phyloP scores from a whole-genome alignment of 1,140 invertebrate species.

The Drosophila bipectinata region DNA sequence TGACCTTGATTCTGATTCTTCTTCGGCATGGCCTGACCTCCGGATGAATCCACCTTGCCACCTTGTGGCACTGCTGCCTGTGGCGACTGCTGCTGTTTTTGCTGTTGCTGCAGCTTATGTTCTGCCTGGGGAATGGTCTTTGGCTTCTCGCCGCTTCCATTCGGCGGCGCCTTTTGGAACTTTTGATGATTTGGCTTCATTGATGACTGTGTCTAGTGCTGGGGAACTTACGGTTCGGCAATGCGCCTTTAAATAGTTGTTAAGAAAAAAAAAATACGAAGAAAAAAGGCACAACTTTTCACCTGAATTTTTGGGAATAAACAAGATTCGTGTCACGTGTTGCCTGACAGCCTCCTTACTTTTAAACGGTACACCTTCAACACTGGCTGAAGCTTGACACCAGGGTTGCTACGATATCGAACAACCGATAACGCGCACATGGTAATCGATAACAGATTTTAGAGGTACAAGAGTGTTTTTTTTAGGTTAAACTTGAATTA shows the following conservation, averaged over 20 bases:
- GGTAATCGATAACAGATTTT: no score
- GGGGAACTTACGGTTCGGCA: neutral
- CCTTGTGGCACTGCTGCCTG: no score
- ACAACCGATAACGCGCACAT: neutral
- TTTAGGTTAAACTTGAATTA: no score
- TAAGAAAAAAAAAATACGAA: neutral
- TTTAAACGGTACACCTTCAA: neutral
- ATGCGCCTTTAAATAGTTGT: neutral
- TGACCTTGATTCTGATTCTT: no score
- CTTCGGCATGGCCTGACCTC: no score
- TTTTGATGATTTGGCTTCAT: slow-evolving; percentile 18
- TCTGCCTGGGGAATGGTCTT: neutral
- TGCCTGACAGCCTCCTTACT: slow-evolving; percentile 1
- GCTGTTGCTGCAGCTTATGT: neutral
- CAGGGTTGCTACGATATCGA: neutral
- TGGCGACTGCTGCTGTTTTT: neutral
- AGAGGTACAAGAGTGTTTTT: no score
- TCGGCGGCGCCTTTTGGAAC: slow-evolving; percentile 1
- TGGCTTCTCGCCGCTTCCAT: neutral
- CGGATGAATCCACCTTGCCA: no score
- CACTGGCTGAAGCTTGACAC: neutral
- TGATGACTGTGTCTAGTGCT: neutral
- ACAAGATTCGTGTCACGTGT: neutral
- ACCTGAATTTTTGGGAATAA: neutral
- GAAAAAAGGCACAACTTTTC: neutral